phyloP scores from a whole-genome alignment of 2,797 vertebrate genomes.

The Sebastolobus altivelis region DNA sequence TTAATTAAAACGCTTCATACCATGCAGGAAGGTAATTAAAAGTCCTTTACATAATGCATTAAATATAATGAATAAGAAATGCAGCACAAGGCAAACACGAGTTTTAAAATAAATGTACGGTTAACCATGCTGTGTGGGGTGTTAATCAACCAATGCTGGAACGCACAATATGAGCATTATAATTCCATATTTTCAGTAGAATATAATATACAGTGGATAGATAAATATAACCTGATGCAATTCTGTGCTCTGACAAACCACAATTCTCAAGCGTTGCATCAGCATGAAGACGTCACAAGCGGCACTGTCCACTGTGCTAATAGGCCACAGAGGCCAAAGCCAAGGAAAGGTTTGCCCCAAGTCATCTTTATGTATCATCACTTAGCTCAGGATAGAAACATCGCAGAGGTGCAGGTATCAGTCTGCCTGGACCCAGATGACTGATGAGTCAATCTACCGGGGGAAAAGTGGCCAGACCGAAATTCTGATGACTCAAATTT shows the following conservation, averaged over 20 bases:
- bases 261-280: background rate
- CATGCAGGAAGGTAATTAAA: background rate
- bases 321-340: slow-evolving; percentile 23
- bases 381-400: slow-evolving; percentile 11
- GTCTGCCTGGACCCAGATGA: slow-evolving; percentile 21
- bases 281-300: slow-evolving; percentile 6
- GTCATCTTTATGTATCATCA: slow-evolving; percentile 43
- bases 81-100: background rate
- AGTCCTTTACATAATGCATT: background rate
- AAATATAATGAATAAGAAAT: background rate
- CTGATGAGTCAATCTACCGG: slow-evolving; percentile 29
- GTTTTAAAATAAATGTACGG: background rate
- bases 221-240: background rate
- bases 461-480: slow-evolving; percentile 1
- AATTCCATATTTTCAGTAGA: background rate
- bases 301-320: slow-evolving; percentile 1
- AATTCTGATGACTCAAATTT: slow-evolving; percentile 38
- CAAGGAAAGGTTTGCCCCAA: slow-evolving; percentile 1
- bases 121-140: background rate
- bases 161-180: background rate
- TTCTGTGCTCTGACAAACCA: background rate
- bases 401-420: slow-evolving; percentile 8
- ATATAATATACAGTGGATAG: background rate
- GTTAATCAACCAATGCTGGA: background rate
- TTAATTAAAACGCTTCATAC: background rate